Evolutionary conservation across 2,888 invertebrate genomes (phyloP), one percentile per base, ranked within the genome.

Genomic region (Cryptosula pallasiana): DNA sequence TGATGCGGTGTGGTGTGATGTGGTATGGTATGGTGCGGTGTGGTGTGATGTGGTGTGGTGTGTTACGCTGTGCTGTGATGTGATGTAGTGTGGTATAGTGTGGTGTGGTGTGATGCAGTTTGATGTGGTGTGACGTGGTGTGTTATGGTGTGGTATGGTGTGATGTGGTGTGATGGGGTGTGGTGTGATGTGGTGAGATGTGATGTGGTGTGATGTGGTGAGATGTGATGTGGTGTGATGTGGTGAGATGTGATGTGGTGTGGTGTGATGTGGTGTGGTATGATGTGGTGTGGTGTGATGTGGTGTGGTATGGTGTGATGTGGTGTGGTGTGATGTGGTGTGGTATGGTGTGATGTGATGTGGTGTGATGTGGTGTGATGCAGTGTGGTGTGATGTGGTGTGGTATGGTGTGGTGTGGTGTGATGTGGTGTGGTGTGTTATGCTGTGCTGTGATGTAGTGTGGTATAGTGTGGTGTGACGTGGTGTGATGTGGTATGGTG

Each of bases 401-500:
- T 45, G 20, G 9, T 5, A 20, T 45, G 20, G 20, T 45, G 20
- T 45, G 45, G 45, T 45, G 45, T 45, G 45, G 45, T 45, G 45
- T 45, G 20, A 20, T 45, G 45, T 45, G 20, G 20, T 57, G 25
- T 57, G 5, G 57, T 57, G n/a, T 57, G 5, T 16, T 57, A 23
- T 57, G 5, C 25, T 23, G 57, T 57, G 25, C 5, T 63, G 34
- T 32, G 32, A 32, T 13, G 63, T 5, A 34, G 63, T 32, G 32
- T 63, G 32, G 13, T 27, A 32, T 63, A 63, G 34, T 63, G n/a
- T 63, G 32, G 63, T 29, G 63, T 32, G 32, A 5, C 32, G 63
- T 63, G 32, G 32, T 25, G 32, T 63, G 32, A 27, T 63, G 34
- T 32, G 32, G 32, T 63, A 32, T 63, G 27, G 63, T 63, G 63